Evolutionary conservation across 2,113 vertebrate species (phyloP), one percentile per base, ranked within the genome.

Genomic region (Dascyllus trimaculatus): DNA sequence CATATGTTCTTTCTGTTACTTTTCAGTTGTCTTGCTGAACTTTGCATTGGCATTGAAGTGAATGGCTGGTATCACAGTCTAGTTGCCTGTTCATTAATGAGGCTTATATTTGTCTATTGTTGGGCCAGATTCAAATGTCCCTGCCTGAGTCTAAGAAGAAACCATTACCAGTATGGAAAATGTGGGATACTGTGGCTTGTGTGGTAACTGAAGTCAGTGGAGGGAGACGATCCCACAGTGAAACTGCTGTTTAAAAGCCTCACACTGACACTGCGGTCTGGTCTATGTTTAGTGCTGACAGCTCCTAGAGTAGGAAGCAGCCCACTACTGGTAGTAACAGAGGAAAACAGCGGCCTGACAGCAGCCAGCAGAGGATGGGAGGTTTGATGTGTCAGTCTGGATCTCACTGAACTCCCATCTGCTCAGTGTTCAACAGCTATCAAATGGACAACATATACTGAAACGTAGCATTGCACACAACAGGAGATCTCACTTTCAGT

Each of bases 281-380:
- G 29, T 72, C 22, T 43, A 0, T 82, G 49, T 77, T 77, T 46
- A 77, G 65, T 3, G 25, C 72, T 71, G 86, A 74, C 82, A 80
- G 79, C 79, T 77, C 49, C 26, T 5, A 8, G 24, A 52, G 68
- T 14, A 56, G 72, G 38, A 74, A 76, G 59, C 71, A 25, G 80
- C 40, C 45, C 25, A 21, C 21, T 25, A 54, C 53, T 62, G 52
- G 56, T 11, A n/a, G 40, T 61, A 57, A 78, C 73, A 66, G 52
- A 66, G 49, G 17, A 53, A 75, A 84, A 32, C 78, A 69, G 53
- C 48, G 5, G 61, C 21, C 25, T 72, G 78, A 56, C 67, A 77
- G 71, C 61, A 60, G 75, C 65, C 69, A 57, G 73, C 59, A 29
- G 29, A 29, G 29, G 2, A 29, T 29, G 29, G 53, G 68, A 78